Evolutionary conservation across 1,140 invertebrate genomes (phyloP), one percentile per base, ranked within the genome.

Genomic region (Ridgeia piscesae): DNA sequence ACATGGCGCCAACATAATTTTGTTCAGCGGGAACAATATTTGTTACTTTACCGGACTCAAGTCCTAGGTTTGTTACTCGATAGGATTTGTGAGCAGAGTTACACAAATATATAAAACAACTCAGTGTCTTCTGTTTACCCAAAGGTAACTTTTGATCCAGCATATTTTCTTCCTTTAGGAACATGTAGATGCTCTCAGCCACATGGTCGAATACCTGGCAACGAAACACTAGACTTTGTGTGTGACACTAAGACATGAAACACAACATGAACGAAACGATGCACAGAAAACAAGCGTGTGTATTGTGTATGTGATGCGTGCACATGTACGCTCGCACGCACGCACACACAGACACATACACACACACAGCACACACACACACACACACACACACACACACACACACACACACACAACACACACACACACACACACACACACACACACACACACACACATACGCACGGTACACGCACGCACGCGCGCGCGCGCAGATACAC

Each of bases 181-280:
- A 99, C 93, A 97, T 97, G 0, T 98, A 97, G 94, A 99, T 96
- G 96, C 99, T 99, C 94, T 98, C 97, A 50, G 99, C 99, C 94
- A 99, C 99, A 96, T 99, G 99, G 96, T 99, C 99, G 96, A 99
- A 99, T 17, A 99, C 96, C 96, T 94, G 35, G 92, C 88, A 1
- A 77, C 2, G 58, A 77, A 77, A 77, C n/a, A n/a, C n/a, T n/a
- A n/a, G n/a, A n/a, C n/a, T n/a, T n/a, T n/a, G n/a, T n/a, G n/a
- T n/a, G n/a, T n/a, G n/a, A n/a, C n/a, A 77, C 58, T 21, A 77
- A 21, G 2, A 77, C 58, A 77, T 77, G 58, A 21, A 21, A 21
- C 58, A 77, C 58, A 77, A 77, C 58, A 77, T n/a, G n/a, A 42
- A 6, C 11, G 42, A 42, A 42, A 42, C 42, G 42, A 6, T 6